Evolutionary conservation across 1,140 invertebrate species (phyloP).

Genomic region (Pseudachorutes palmiensis): DNA sequence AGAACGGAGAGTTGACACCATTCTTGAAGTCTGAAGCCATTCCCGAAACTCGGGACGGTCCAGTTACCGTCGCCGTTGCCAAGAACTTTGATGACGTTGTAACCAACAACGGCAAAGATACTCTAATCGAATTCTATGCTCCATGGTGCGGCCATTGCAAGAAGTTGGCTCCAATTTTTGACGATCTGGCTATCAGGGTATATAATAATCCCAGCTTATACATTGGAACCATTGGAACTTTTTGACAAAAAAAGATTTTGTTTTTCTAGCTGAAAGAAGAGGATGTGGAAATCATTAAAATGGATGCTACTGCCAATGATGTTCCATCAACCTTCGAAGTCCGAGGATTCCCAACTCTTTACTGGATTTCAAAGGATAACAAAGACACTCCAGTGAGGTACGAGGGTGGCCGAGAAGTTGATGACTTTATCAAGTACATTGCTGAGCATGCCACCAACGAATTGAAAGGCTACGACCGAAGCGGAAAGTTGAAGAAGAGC

Average conservation of each 20-base stretch:
- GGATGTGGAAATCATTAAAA: conserved; percentile 87
- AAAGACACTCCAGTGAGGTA: conserved; percentile 85
- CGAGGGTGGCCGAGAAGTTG: conserved; percentile 86
- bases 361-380: conserved; percentile 80
- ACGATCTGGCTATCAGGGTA: conserved; percentile 87
- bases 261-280: conserved; percentile 65
- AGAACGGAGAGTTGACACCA: conserved; percentile 73
- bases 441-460: conserved; percentile 83
- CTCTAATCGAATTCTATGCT: conserved; percentile 94
- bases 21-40: conserved; percentile 93
- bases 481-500: conserved; percentile 73
- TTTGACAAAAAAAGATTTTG: background rate
- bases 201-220: conserved; percentile 9
- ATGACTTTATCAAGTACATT: conserved; percentile 95
- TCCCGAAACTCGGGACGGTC: conserved; percentile 72
- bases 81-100: conserved; percentile 97
- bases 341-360: conserved; percentile 93
- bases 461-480: conserved; percentile 78
- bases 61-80: conserved; percentile 85
- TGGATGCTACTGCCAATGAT: conserved; percentile 98
- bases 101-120: conserved; percentile 82
- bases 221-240: background rate
- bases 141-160: conserved; percentile 99
- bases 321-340: conserved; percentile 88
- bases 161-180: conserved; percentile 83